phyloP scores from a whole-genome alignment of 2,797 vertebrate species.

The Oophaga sylvatica region DNA sequence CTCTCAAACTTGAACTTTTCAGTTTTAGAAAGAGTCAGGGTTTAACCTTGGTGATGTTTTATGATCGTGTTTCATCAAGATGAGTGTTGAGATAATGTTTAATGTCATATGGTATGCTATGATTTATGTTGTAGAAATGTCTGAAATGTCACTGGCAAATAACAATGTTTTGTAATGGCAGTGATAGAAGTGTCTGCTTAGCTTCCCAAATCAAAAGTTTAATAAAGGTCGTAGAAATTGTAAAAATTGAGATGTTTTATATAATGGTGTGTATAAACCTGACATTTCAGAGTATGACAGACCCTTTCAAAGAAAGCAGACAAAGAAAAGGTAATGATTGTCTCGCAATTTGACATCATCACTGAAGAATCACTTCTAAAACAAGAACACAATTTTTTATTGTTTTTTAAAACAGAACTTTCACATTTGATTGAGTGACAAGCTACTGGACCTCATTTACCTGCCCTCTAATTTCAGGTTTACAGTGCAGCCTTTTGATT shows the following conservation, averaged over 20 bases:
- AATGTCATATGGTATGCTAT: constrained; percentile 10
- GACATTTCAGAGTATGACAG: not conserved
- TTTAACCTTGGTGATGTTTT: constrained; percentile 1
- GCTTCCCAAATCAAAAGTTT: constrained; percentile 8
- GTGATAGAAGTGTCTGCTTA: constrained; percentile 11
- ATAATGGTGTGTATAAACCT: not conserved
- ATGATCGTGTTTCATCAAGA: not conserved
- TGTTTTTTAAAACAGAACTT: too few relatives aligned
- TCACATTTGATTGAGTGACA: too few relatives aligned
- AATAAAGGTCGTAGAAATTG: constrained; percentile 13
- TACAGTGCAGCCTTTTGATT: not conserved
- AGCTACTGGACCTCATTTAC: not conserved
- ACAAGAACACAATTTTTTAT: not conserved
- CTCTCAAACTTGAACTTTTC: not conserved
- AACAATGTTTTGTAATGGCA: not conserved
- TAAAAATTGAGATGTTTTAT: constrained; percentile 5
- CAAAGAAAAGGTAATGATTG: not conserved
- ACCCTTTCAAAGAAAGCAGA: not conserved
- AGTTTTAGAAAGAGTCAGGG: not conserved
- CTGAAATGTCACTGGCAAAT: constrained; percentile 10
- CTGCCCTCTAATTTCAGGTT: not conserved
- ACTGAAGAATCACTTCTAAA: not conserved
- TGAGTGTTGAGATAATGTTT: constrained; percentile 5
- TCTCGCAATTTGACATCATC: not conserved
- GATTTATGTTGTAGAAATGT: constrained; percentile 26